Evolutionary conservation across 2,797 vertebrate species (phyloP).

Genomic region (Chaenodraco wilsoni): DNA sequence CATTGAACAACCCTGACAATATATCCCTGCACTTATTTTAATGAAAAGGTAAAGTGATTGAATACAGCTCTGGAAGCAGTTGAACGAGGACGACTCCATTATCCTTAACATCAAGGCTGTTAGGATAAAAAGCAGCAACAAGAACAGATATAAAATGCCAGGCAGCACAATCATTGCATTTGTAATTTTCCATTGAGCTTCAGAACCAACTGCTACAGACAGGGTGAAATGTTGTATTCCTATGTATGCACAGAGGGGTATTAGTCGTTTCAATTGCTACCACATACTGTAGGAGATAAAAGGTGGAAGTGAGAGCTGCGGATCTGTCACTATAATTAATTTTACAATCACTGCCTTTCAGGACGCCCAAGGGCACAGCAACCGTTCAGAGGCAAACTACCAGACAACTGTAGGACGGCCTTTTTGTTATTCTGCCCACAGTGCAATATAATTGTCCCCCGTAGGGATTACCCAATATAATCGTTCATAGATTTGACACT

Average conservation of each 20-base stretch:
- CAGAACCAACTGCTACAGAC: slow-evolving; percentile 9
- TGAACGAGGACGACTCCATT: slow-evolving; percentile 8
- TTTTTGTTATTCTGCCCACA: slow-evolving; percentile 43
- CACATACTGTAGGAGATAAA: slow-evolving; percentile 28
- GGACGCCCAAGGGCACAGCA: slow-evolving; percentile 46
- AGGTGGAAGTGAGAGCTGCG: slow-evolving; percentile 19
- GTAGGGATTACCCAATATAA: slow-evolving; percentile 21
- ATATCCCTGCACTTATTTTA: slow-evolving; percentile 27
- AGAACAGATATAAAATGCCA: neutral
- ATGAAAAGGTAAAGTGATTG: slow-evolving; percentile 36
- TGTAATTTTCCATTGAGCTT: neutral
- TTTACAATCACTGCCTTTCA: slow-evolving; percentile 30
- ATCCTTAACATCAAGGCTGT: neutral
- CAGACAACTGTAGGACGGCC: neutral
- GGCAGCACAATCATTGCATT: neutral
- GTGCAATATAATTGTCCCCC: slow-evolving; percentile 27
- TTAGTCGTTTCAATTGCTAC: slow-evolving; percentile 32
- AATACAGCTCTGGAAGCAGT: slow-evolving; percentile 2
- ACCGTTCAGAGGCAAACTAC: slow-evolving; percentile 33
- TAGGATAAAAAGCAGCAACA: slow-evolving; percentile 3
- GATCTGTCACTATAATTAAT: slow-evolving; percentile 47
- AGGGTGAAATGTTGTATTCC: slow-evolving; percentile 8
- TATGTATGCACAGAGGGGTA: neutral
- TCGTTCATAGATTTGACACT: slow-evolving; percentile 29
- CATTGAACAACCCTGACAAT: slow-evolving; percentile 18